Conservation (phyloP, 2,797 vertebrate species). For the Yasuhikotakia modesta region DNA sequence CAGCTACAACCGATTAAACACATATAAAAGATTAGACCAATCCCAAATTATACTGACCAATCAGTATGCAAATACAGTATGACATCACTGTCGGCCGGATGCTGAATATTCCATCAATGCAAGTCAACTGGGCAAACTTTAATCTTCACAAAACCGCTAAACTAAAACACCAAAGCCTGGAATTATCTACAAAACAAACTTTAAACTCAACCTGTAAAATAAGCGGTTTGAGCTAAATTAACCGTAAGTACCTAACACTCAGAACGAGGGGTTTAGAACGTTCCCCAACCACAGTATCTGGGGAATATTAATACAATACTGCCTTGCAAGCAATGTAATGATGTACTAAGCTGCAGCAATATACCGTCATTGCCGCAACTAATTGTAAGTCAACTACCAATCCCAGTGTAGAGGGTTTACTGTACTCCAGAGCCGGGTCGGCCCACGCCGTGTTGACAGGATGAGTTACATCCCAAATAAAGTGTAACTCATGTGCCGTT, state of each 20-base stretch:
- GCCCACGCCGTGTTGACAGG: constrained; percentile 42
- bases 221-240: background rate
- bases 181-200: too few relatives aligned
- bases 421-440: constrained; percentile 41
- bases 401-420: background rate
- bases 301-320: background rate
- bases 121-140: background rate
- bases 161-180: background rate
- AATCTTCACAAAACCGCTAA: background rate
- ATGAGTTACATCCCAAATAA: constrained; percentile 62
- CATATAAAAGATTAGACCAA: background rate
- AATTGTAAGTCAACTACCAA: background rate
- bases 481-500: constrained; percentile 56
- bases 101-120: background rate
- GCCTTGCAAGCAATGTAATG: background rate
- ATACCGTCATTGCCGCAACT: constrained; percentile 38
- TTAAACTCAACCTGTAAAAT: too few relatives aligned
- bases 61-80: background rate
- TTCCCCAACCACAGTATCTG: background rate
- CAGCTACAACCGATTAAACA: background rate
- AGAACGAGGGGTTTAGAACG: background rate
- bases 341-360: constrained; percentile 18
- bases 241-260: background rate
- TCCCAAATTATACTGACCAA: too few relatives aligned
- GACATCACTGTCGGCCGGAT: background rate